Evolutionary conservation across 2,888 invertebrate species (phyloP).

Genomic region (Deilephila porcellus): DNA sequence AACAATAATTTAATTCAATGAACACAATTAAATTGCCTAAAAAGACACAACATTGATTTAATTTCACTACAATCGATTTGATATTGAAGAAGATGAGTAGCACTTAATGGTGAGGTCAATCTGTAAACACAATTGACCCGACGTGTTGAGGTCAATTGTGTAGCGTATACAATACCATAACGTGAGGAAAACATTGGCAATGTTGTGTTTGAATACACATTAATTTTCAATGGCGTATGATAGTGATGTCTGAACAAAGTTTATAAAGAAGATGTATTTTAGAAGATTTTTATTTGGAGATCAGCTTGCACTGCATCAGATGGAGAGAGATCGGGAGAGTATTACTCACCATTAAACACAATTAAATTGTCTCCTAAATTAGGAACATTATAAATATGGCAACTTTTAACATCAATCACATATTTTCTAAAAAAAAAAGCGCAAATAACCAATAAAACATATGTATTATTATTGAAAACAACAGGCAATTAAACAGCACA

Average conservation of each 20-base stretch:
- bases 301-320: too few relatives aligned
- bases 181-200: slow-evolving; percentile 2
- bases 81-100: slow-evolving; percentile 11
- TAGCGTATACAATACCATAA: slow-evolving; percentile 11
- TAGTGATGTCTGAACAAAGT: neutral
- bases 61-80: slow-evolving; percentile 5
- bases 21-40: neutral
- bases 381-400: too few relatives aligned
- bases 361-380: too few relatives aligned
- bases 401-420: too few relatives aligned
- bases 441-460: too few relatives aligned
- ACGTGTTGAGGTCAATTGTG: slow-evolving; percentile 23
- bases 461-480: too few relatives aligned
- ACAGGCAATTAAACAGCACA: too few relatives aligned
- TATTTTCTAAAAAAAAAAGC: too few relatives aligned
- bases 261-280: neutral
- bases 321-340: too few relatives aligned
- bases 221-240: slow-evolving; percentile 3
- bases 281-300: too few relatives aligned
- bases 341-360: too few relatives aligned
- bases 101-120: slow-evolving; percentile 24
- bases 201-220: slow-evolving; percentile 10
- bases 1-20: neutral
- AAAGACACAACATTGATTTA: neutral
- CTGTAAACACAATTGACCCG: slow-evolving; percentile 22